Base-by-base conservation (phyloP, 2,888 invertebrate species). In the Caenorhabditis sp. region DNA sequence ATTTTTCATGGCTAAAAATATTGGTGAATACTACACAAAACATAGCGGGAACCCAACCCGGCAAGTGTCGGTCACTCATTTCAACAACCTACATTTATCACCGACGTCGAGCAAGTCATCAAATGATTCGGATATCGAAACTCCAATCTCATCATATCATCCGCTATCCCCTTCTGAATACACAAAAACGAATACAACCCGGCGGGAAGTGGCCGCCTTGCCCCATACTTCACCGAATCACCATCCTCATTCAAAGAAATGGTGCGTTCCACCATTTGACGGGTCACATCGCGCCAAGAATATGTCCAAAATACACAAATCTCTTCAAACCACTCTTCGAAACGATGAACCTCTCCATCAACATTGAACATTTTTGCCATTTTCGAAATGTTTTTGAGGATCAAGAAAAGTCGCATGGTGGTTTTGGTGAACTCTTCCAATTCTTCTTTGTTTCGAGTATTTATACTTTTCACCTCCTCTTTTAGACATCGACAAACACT, bases 131-230 rank as follows among this genome's bases (percentile, higher is more conserved):
- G 61, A 17, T 57, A 31, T 3, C 63, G 61, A 56, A 78, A 67
- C 12, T 73, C 68, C 3, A 78, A 61, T 21, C 68, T 25, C 4
- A 64, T 53, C 67, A 71, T 69, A 54, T 75, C 17, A 63, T 25
- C 57, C 50, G 36, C 21, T 21, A 14, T 59, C 60, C 76, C 79
- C 65, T 79, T 79, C 54, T 79, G 79, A 52, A 79, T 79, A 58
- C 79, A 79, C 4, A 79, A 63, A 62, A 79, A 79, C 20, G 79
- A 79, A 38, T 79, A 79, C 0, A 79, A 38, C 0, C 74, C 79
- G 17, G 71, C 70, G 7, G 79, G 79, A 14, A 79, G 67, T 10
- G 79, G 79, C 26, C 79, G 26, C 23, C 73, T 25, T 23, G 68
- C 65, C 20, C 69, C 73, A 56, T 73, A 73, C 36, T 73, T 73